Percentiles rank a stretch among this genome's conserved stretches.
phyloP scores from a whole-genome alignment of 2,113 vertebrate species.

The Aphyosemion australe region DNA sequence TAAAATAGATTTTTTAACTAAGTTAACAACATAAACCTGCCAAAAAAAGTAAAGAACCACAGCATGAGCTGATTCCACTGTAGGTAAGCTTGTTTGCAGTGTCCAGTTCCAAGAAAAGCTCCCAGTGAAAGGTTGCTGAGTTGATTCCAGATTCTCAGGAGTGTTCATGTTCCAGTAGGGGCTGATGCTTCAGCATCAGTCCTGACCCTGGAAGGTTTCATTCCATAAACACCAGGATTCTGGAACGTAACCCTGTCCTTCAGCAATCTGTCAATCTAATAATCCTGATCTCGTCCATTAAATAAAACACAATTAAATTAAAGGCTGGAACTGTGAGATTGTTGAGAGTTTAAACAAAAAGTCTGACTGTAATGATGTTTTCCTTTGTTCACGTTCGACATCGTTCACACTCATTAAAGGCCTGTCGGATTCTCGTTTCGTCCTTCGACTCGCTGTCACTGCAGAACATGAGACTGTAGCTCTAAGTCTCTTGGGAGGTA shows the following conservation, averaged over 20 bases:
- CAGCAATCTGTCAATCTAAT: background rate
- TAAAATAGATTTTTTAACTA: background rate
- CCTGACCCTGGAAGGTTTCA: background rate
- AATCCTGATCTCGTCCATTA: background rate
- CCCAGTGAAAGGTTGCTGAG: conserved; percentile 10
- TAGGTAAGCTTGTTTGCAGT: conserved; percentile 2
- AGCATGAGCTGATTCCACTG: background rate
- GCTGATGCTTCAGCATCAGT: background rate
- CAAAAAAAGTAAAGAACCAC: background rate
- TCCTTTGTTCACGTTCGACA: conserved; percentile 7
- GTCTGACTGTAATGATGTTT: conserved; percentile 20
- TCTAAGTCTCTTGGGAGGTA: conserved; percentile 23
- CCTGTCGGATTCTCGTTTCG: conserved; percentile 14
- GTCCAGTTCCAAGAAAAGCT: conserved; percentile 10
- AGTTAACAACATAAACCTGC: background rate
- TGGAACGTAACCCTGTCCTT: background rate
- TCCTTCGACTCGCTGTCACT: conserved; percentile 21
- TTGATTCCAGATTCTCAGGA: background rate
- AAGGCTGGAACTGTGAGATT: no score
- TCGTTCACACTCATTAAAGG: no score
- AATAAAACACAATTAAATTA: background rate
- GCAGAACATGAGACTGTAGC: conserved; percentile 3
- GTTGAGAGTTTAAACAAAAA: conserved; percentile 3
- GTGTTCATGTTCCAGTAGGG: background rate
- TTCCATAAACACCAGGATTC: background rate